A percentile compares a stretch with the other conserved stretches of the same genome.
These are phyloP conservation scores for Macroglossus sobrinus DNA, from an alignment of 2,113 vertebrate species.

Conservation along the genomic window DNA sequence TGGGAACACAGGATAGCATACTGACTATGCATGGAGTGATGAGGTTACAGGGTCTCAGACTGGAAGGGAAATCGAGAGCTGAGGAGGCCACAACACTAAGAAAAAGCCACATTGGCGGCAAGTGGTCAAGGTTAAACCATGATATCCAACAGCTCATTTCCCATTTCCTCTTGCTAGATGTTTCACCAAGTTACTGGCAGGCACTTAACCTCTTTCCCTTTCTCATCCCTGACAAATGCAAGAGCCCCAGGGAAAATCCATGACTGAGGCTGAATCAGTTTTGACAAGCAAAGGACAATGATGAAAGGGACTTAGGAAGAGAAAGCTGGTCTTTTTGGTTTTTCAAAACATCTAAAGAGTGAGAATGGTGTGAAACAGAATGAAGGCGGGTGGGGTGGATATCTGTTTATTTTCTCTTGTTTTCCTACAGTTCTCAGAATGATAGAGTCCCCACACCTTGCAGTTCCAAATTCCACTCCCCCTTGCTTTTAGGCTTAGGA, in stretches of 20 bases:
- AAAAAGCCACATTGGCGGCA: neutral
- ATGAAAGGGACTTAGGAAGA: neutral
- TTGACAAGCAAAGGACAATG: neutral
- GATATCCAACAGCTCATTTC: neutral
- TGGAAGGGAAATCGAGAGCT: neutral
- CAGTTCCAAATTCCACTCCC: neutral
- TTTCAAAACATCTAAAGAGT: neutral
- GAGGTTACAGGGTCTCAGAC: neutral
- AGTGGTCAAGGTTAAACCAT: neutral
- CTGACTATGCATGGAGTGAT: neutral
- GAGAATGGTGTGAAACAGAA: neutral
- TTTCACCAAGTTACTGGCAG: neutral
- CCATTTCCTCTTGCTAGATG: neutral
- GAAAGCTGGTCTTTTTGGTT: neutral
- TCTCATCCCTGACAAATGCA: neutral
- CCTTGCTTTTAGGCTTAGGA: neutral
- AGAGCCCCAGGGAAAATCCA: conserved; percentile 6
- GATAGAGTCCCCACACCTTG: neutral
- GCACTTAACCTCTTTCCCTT: conserved; percentile 20
- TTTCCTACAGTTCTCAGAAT: neutral
- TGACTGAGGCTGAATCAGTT: conserved; percentile 51
- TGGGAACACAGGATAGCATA: neutral
- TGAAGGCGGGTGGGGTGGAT: neutral
- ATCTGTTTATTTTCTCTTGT: neutral
- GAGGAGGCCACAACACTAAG: neutral